phyloP scores from a whole-genome alignment of 2,797 vertebrate species.

The Craterocephalus amniculus region DNA sequence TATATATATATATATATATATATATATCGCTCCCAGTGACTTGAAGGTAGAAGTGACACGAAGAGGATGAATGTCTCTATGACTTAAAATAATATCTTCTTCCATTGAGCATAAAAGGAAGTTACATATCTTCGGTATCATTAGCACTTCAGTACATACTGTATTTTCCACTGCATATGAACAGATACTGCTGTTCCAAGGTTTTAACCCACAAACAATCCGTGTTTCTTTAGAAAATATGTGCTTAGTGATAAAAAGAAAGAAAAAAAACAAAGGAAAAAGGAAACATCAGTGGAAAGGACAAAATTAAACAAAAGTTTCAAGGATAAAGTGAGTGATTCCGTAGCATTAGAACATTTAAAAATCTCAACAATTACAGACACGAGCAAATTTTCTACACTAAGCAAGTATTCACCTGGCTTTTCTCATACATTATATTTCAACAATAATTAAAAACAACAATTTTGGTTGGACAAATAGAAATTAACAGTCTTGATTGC shows the following conservation, averaged over 20 bases:
- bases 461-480: constrained; percentile 89
- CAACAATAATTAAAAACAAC: constrained; percentile 84
- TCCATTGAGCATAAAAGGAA: constrained; percentile 82
- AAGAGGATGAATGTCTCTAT: constrained; percentile 81
- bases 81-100: constrained; percentile 84
- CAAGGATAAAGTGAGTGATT: constrained; percentile 87
- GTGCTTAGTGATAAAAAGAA: constrained; percentile 78
- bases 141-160: constrained; percentile 83
- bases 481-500: constrained; percentile 91
- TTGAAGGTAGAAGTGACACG: constrained; percentile 84
- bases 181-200: constrained; percentile 84
- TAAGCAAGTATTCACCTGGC: constrained; percentile 83
- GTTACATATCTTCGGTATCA: constrained; percentile 81
- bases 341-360: constrained; percentile 83
- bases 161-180: constrained; percentile 83
- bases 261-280: constrained; percentile 33
- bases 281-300: constrained; percentile 69
- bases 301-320: constrained; percentile 82
- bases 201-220: constrained; percentile 82
- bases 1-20: constrained; percentile 60
- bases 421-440: constrained; percentile 84
- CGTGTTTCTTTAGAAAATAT: constrained; percentile 80
- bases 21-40: constrained; percentile 83
- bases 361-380: constrained; percentile 85
- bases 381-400: constrained; percentile 84